Conservation (phyloP, 2,888 invertebrate genomes). For the Drosophila robusta region DNA sequence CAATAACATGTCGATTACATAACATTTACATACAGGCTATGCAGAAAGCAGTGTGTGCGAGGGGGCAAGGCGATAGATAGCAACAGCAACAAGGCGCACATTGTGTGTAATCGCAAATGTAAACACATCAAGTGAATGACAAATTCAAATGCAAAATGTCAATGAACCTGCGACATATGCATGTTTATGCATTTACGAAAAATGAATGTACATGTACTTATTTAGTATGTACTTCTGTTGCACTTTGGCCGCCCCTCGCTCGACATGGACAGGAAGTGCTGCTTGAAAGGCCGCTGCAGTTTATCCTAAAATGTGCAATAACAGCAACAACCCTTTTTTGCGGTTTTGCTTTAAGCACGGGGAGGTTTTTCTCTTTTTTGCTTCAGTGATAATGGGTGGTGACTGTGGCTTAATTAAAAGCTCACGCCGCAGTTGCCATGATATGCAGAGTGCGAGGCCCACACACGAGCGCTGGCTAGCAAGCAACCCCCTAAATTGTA, state of each 20-base stretch:
- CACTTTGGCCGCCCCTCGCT: slow-evolving; percentile 6
- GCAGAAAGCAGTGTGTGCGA: slow-evolving; percentile 7
- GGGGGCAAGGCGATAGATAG: slow-evolving; percentile 4
- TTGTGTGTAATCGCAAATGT: slow-evolving; percentile 40
- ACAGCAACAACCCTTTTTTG: slow-evolving; percentile 40
- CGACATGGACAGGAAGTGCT: slow-evolving; percentile 35
- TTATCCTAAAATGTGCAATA: slow-evolving; percentile 57
- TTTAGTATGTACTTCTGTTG: background rate
- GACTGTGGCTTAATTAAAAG: slow-evolving; percentile 68
- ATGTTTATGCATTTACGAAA: background rate
- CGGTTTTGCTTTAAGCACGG: slow-evolving; percentile 12
- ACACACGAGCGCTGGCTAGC: slow-evolving; percentile 24
- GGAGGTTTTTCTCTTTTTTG: slow-evolving; percentile 17
- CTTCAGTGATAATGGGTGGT: slow-evolving; percentile 48
- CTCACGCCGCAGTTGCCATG: slow-evolving; percentile 47
- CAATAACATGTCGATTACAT: slow-evolving; percentile 46
- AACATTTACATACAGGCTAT: slow-evolving; percentile 33
- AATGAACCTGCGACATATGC: slow-evolving; percentile 43
- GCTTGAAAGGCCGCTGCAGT: slow-evolving; percentile 32
- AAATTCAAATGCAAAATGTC: slow-evolving; percentile 50
- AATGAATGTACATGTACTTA: background rate
- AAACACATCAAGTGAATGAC: slow-evolving; percentile 43
- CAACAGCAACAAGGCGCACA: slow-evolving; percentile 1
- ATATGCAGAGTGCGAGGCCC: slow-evolving; percentile 17
- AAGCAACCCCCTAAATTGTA: slow-evolving; percentile 45